Base-by-base conservation (phyloP, 2,888 invertebrate genomes). In the Blastobasis lacticolella region DNA sequence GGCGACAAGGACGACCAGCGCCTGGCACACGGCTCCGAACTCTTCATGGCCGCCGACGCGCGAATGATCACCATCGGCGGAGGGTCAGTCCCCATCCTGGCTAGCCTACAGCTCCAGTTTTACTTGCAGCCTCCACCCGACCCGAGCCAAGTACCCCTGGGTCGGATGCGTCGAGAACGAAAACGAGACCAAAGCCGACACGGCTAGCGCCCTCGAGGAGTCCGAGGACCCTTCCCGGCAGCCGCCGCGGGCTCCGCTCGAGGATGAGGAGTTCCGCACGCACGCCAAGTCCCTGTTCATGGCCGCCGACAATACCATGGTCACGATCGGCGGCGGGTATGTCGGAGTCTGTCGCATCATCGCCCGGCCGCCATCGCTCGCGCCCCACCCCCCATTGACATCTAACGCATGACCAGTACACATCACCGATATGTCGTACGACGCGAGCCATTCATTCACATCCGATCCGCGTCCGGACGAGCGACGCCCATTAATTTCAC, bases 51-150 rank as follows among this genome's bases (percentile, higher is more conserved):
- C 41, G 98, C 97, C 36, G 97, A 97, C 88, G 90, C 94, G 51
- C 94, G 94, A 81, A 97, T 97, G 95, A 95, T 98, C 70, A 96
- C 96, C 63, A 94, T 98, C 71, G 98, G 98, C 58, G 98, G 98
- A 86, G 98, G 98, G 97, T 98, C 89, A 91, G 78, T 80, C 10
- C 42, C 10, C 45, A 49, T 37, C 7, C 8, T 44, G 45, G 45
- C 44, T 6, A 9, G 9, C 40, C 5, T 6, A 37, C 8, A 10
- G 23, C 40, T 58, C 23, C 23, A 23, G 23, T 23, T 23, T 23
- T 23, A 23, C 23, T 76, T 71, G 5, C 78, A 89, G 88, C 67
- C 84, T 97, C 59, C 90, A 93, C 71, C 98, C 98, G 3, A 92
- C 93, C 64, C 88, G 94, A 62, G 93, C 93, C 63, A 96, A 95